Evolutionary conservation across 2,888 invertebrate genomes (phyloP).

Genomic region (Nemotelus nigrinus): DNA sequence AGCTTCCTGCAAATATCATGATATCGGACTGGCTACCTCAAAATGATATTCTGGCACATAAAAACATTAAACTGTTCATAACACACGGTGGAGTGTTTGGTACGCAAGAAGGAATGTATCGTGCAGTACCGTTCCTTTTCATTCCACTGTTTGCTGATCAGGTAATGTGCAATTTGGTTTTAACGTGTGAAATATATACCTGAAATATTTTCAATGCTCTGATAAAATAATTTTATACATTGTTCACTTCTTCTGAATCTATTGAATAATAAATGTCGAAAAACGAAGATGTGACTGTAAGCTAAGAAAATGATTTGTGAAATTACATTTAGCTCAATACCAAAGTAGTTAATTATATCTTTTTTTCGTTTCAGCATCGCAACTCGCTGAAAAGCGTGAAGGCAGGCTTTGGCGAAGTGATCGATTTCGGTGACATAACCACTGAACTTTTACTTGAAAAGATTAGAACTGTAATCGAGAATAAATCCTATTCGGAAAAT

Average conservation of each 20-base stretch:
- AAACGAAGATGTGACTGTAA: too few relatives aligned
- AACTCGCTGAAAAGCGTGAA: slow-evolving; percentile 62
- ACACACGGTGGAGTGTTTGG: slow-evolving; percentile 66
- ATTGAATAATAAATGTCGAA: too few relatives aligned
- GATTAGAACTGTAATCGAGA: slow-evolving; percentile 60
- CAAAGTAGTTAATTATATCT: too few relatives aligned
- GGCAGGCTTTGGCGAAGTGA: slow-evolving; percentile 62
- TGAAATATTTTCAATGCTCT: too few relatives aligned
- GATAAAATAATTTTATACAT: too few relatives aligned
- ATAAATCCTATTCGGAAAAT: slow-evolving; percentile 62
- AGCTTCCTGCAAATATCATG: slow-evolving; percentile 65
- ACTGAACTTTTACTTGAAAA: slow-evolving; percentile 59
- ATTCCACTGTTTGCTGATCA: slow-evolving; percentile 66
- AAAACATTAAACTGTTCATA: slow-evolving; percentile 65
- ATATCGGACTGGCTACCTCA: slow-evolving; percentile 68
- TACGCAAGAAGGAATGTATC: slow-evolving; percentile 64
- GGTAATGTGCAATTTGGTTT: not conserved
- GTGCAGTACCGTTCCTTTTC: slow-evolving; percentile 65
- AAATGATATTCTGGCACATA: slow-evolving; percentile 66
- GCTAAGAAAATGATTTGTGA: too few relatives aligned
- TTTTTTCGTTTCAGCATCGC: slow-evolving; percentile 54
- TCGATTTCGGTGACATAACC: slow-evolving; percentile 61
- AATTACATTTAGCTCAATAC: too few relatives aligned
- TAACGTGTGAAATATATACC: too few relatives aligned
- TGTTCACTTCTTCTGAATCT: too few relatives aligned